Evolutionary conservation across 2,113 vertebrate species (phyloP).

Genomic region (Ptychochromis oligacanthus): DNA sequence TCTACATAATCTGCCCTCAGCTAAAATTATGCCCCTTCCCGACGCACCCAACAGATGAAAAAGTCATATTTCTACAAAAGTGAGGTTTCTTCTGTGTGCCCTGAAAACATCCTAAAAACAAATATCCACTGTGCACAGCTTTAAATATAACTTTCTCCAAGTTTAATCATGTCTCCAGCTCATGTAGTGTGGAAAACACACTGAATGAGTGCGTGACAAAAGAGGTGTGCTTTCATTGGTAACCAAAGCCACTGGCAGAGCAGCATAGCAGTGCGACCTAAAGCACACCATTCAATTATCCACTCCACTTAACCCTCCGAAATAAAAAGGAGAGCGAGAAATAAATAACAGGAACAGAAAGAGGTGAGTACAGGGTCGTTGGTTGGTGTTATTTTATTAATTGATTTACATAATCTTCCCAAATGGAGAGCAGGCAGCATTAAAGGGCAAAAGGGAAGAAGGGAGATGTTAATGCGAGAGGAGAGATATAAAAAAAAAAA

Average conservation of each 20-base stretch:
- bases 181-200: not conserved
- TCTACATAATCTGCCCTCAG: not conserved
- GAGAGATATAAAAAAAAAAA: conserved; percentile 1
- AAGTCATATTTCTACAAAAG: conserved; percentile 5
- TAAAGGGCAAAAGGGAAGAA: not conserved
- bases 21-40: conserved; percentile 5
- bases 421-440: conserved; percentile 5
- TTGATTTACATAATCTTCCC: conserved; percentile 69
- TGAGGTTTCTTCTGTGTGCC: conserved; percentile 12
- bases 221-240: conserved; percentile 13
- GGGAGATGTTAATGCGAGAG: conserved; percentile 6
- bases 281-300: conserved; percentile 65
- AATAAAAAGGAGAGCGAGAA: conserved; percentile 39
- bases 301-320: conserved; percentile 56
- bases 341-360: conserved; percentile 33
- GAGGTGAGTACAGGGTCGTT: conserved; percentile 31
- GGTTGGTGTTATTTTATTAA: conserved; percentile 63
- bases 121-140: conserved; percentile 27
- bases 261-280: conserved; percentile 29
- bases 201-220: not conserved
- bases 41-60: not conserved
- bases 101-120: conserved; percentile 48
- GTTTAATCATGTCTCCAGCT: not conserved
- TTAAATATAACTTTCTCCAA: not conserved
- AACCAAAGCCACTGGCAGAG: conserved; percentile 39